Base-by-base conservation (phyloP, 92 coral and sea anemone species). In the Galaxea fascicularis region DNA sequence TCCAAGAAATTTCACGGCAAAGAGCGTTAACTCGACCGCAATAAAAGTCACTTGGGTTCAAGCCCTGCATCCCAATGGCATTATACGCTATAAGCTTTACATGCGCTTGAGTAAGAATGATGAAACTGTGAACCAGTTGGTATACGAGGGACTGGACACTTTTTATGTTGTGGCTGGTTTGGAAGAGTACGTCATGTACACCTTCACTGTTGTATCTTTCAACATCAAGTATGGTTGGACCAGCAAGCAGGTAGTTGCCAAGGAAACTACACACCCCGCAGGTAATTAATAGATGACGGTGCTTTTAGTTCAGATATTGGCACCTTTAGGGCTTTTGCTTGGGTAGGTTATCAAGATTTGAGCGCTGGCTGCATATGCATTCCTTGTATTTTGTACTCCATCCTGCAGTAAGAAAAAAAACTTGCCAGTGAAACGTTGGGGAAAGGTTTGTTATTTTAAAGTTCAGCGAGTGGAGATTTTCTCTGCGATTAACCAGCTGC, bases 1-100 rank as follows among this genome's bases (percentile, higher is more conserved):
- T 25, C 96, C 96, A n/a, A 85, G 90, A 51, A 85, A 91, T 74
- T 69, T 93, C 63, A 56, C 75, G 63, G 94, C 94, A 72, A 85
- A 49, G 71, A 91, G 86, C 66, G 76, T 78, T 28, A 90, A 90
- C 71, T 88, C 91, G 4, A 88, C 96, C 13, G 80, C 95, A 66
- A 53, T 93, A 12, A 80, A 28, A 29, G 80, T 88, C 58, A 46
- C 80, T 14, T 93, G 96, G 96, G 51, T 64, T 4, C 39, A 82
- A 30, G 86, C 96, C 16, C 20, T 22, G 24, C 60, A 76, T 41
- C 96, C 94, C 75, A 93, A 93, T 78, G 96, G 96, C 8, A 78
- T 65, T 21, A 72, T 93, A 57, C 71, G 15, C 35, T 90, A 93
- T 85, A 87, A 52, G 45, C 71, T 93, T 28, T 77, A 52, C 73